phyloP scores from a whole-genome alignment of 2,113 vertebrate genomes.

The Collichthys lucidus region DNA sequence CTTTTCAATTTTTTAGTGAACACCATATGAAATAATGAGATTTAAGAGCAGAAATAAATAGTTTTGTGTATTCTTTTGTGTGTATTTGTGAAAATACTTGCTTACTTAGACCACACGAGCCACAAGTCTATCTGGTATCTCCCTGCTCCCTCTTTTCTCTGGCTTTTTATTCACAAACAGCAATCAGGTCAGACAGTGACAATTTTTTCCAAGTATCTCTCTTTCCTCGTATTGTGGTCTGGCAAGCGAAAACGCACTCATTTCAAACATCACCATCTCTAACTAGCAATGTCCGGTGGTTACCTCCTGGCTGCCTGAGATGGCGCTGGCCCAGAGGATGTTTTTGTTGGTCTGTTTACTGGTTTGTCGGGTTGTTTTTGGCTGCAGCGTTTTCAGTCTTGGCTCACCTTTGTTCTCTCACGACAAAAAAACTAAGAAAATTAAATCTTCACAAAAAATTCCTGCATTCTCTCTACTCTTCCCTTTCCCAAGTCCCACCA shows the following conservation, averaged over 20 bases:
- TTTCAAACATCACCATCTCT: conserved; percentile 63
- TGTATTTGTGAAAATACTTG: not conserved
- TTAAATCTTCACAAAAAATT: conserved; percentile 38
- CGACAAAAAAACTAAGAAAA: conserved; percentile 15
- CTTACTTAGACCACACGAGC: not conserved
- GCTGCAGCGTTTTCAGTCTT: conserved; percentile 38
- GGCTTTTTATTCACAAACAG: conserved; percentile 50
- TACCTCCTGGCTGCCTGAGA: conserved; percentile 50
- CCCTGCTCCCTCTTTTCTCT: conserved; percentile 33
- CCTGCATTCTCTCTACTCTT: conserved; percentile 42
- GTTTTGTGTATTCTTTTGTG: not conserved
- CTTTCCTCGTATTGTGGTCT: conserved; percentile 64
- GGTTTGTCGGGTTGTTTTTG: conserved; percentile 62
- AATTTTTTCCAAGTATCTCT: conserved; percentile 53
- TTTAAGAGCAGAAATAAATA: not conserved
- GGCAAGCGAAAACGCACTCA: conserved; percentile 45
- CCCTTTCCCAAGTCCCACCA: conserved; percentile 53
- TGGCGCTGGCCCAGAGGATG: conserved; percentile 58
- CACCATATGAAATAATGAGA: conserved; percentile 3
- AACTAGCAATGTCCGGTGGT: conserved; percentile 71
- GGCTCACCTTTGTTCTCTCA: conserved; percentile 49
- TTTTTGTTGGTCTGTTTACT: conserved; percentile 69
- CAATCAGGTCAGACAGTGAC: conserved; percentile 59
- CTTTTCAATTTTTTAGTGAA: conserved; percentile 2
- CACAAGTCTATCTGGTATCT: conserved; percentile 17